Evolutionary conservation across 2,113 vertebrate species (phyloP).

Genomic region (Tachycineta bicolor): DNA sequence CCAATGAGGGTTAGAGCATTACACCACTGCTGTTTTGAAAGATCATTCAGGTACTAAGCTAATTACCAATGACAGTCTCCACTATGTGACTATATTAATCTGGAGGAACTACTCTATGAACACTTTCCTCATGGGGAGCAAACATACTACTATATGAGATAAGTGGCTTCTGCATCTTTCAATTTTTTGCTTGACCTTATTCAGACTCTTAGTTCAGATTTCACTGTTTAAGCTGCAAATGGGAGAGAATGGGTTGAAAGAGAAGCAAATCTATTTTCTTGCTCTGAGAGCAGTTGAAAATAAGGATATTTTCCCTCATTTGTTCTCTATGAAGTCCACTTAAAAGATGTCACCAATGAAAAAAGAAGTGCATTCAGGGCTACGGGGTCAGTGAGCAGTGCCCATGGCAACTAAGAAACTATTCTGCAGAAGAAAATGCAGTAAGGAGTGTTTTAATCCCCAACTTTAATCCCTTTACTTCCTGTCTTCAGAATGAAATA

Average conservation of each 20-base stretch:
- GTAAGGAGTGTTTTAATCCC: constrained; percentile 80
- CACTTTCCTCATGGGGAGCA: not conserved
- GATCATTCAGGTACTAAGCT: not conserved
- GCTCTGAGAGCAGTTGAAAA: constrained; percentile 45
- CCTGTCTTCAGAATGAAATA: constrained; percentile 81
- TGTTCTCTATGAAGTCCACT: constrained; percentile 67
- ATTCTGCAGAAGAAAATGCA: constrained; percentile 71
- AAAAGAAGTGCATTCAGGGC: constrained; percentile 62
- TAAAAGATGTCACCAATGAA: constrained; percentile 74
- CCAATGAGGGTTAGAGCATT: not conserved
- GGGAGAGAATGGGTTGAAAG: not conserved
- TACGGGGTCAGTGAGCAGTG: constrained; percentile 72
- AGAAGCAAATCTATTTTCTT: constrained; percentile 43
- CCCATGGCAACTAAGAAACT: constrained; percentile 77
- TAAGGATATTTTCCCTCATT: constrained; percentile 56
- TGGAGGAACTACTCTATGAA: not conserved
- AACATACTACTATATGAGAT: not conserved
- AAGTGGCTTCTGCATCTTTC: not conserved
- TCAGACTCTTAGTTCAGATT: constrained; percentile 39
- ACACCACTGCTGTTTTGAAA: not conserved
- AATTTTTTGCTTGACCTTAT: not conserved
- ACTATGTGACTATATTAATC: not conserved
- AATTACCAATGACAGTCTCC: not conserved
- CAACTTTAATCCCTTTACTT: constrained; percentile 80
- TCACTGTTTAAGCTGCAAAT: constrained; percentile 32